A percentile compares a stretch with the other conserved stretches of the same genome.
These are phyloP conservation scores for Pygocentrus nattereri DNA, from an alignment of 2,797 vertebrate species.

Conservation along the genomic window DNA sequence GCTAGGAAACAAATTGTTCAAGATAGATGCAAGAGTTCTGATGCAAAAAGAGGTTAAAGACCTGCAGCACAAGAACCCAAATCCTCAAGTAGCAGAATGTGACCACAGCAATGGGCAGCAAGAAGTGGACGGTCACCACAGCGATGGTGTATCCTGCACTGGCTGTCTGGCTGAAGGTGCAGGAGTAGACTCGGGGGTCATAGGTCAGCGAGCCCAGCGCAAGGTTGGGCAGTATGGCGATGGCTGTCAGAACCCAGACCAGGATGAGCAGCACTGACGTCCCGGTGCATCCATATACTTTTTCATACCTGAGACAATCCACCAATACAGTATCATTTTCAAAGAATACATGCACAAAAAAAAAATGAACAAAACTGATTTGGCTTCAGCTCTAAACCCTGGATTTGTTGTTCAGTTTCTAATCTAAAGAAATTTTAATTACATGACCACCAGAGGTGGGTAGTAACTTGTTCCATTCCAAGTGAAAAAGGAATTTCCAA, in stretches of 20 bases:
- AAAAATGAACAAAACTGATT: background rate
- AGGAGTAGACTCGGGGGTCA: slow-evolving; percentile 85
- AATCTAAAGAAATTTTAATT: background rate
- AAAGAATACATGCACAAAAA: background rate
- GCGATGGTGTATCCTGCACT: slow-evolving; percentile 84
- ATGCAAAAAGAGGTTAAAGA: background rate
- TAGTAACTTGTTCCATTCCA: background rate
- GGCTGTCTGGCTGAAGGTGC: slow-evolving; percentile 86
- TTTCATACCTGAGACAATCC: slow-evolving; percentile 61
- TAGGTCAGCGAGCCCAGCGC: slow-evolving; percentile 87
- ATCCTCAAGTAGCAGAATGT: slow-evolving; percentile 89
- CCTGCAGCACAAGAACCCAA: slow-evolving; percentile 86
- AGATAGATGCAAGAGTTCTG: too few relatives aligned
- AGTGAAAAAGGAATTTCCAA: too few relatives aligned
- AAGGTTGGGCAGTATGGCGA: slow-evolving; percentile 86
- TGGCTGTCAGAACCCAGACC: slow-evolving; percentile 84
- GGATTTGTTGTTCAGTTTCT: background rate
- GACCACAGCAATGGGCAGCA: slow-evolving; percentile 84
- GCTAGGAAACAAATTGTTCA: too few relatives aligned
- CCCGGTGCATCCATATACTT: slow-evolving; percentile 80
- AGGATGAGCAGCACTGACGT: slow-evolving; percentile 80
- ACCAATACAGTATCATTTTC: background rate
- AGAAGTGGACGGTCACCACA: slow-evolving; percentile 85
- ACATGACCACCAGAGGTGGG: too few relatives aligned
- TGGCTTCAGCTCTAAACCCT: background rate